These are phyloP conservation scores for Morpho helenor DNA, from an alignment of 2,888 invertebrate species.

Conservation along the genomic window DNA sequence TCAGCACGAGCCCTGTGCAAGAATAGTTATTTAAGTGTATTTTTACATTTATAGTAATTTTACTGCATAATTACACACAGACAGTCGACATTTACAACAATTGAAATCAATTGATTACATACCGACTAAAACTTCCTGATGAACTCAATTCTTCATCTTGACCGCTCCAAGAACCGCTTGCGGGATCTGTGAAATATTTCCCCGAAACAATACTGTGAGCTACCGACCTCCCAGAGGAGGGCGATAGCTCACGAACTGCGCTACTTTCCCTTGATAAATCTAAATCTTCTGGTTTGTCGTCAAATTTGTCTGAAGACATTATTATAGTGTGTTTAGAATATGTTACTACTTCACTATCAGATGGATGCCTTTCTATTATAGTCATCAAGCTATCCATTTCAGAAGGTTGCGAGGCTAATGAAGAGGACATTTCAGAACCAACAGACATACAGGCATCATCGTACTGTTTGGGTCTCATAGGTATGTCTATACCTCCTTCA, in stretches of 20 bases:
- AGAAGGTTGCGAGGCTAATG: slow-evolving; percentile 72
- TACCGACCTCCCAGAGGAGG: slow-evolving; percentile 72
- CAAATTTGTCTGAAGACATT: slow-evolving; percentile 37
- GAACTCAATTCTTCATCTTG: slow-evolving; percentile 76
- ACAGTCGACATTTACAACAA: background rate
- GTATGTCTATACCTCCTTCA: slow-evolving; percentile 71
- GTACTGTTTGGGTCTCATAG: slow-evolving; percentile 48
- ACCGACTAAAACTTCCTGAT: slow-evolving; percentile 75
- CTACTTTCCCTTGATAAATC: slow-evolving; percentile 66
- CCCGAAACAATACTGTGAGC: slow-evolving; percentile 71
- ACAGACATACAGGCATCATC: slow-evolving; percentile 65
- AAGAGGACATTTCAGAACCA: slow-evolving; percentile 75
- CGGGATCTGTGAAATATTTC: slow-evolving; percentile 78
- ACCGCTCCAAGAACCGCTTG: slow-evolving; percentile 76
- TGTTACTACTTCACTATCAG: slow-evolving; percentile 71
- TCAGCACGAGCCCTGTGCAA: slow-evolving; percentile 63
- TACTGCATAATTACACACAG: background rate
- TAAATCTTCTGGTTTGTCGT: slow-evolving; percentile 65
- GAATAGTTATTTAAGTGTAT: background rate
- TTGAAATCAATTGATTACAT: slow-evolving; percentile 18
- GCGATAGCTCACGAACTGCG: slow-evolving; percentile 68
- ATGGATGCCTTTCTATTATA: slow-evolving; percentile 58
- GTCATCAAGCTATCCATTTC: slow-evolving; percentile 74
- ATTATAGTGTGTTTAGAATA: slow-evolving; percentile 57
- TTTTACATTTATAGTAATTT: too few species aligned